Conservation (phyloP, 2,797 vertebrate species). For the Emydoidea blandingii region DNA sequence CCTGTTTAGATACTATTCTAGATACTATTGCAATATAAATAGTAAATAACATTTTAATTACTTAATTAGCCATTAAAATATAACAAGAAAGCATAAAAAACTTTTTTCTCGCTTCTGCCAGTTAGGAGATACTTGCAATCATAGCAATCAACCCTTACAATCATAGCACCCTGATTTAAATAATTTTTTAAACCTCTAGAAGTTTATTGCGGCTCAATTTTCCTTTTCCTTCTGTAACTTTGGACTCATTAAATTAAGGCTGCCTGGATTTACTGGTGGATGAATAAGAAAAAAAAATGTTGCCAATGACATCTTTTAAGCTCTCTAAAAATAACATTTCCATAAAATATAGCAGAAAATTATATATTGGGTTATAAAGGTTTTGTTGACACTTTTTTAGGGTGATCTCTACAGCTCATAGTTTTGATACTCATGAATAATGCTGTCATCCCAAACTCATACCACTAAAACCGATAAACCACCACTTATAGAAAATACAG, state of each 20-base stretch:
- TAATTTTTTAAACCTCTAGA: neutral
- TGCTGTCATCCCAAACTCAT: neutral
- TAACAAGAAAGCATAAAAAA: too few relatives aligned
- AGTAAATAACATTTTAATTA: too few relatives aligned
- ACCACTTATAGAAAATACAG: neutral
- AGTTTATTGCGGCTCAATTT: neutral
- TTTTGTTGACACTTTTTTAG: neutral
- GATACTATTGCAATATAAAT: too few relatives aligned
- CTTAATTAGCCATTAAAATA: too few relatives aligned
- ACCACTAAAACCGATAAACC: neutral
- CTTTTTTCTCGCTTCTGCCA: too few relatives aligned
- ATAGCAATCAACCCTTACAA: neutral
- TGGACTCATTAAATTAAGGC: neutral
- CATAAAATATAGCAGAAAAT: neutral
- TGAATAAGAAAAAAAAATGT: neutral
- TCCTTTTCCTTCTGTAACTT: too few relatives aligned
- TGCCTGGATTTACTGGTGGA: neutral
- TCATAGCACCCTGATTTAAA: neutral
- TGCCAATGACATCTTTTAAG: neutral
- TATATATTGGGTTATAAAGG: neutral
- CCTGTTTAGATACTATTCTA: too few relatives aligned
- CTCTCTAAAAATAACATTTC: neutral
- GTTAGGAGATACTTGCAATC: too few relatives aligned
- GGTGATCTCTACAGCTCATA: neutral
- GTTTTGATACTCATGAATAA: neutral